Percentiles rank a stretch among this genome's conserved stretches.
Evolutionary conservation across 1,140 invertebrate species (phyloP).

Genomic region (Bombus impatiens): DNA sequence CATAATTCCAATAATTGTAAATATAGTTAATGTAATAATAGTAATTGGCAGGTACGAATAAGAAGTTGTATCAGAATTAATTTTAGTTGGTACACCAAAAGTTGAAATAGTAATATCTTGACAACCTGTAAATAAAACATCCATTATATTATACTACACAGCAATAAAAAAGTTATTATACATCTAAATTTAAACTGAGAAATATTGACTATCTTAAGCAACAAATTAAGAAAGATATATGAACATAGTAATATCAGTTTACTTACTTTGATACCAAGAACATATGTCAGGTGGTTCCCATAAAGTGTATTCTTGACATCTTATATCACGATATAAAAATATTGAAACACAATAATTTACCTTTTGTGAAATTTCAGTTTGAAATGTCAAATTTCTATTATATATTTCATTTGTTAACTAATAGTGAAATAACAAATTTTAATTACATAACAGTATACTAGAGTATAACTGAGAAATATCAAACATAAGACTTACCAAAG

Average conservation of each 20-base stretch:
- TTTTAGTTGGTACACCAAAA: background rate
- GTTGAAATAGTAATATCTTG: background rate
- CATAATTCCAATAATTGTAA: constrained; percentile 18
- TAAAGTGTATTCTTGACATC: constrained; percentile 9
- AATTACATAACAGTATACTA: background rate
- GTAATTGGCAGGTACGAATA: constrained; percentile 19
- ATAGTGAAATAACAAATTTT: background rate
- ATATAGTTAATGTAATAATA: constrained; percentile 13
- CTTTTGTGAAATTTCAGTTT: background rate
- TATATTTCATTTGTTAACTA: background rate
- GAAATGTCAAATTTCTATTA: background rate
- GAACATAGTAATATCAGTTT: background rate
- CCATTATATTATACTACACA: background rate
- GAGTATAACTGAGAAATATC: background rate
- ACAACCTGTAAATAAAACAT: background rate
- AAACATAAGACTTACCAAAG: constrained; percentile 34
- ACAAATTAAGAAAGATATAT: background rate
- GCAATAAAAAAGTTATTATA: background rate
- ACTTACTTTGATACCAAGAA: constrained; percentile 21
- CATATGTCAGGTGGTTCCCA: constrained; percentile 20
- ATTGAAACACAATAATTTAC: constrained; percentile 13
- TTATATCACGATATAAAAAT: background rate
- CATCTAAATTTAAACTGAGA: background rate
- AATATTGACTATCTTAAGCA: background rate
- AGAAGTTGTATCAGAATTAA: background rate